phyloP scores from a whole-genome alignment of 2,888 invertebrate species.

The Pollenia amentaria region DNA sequence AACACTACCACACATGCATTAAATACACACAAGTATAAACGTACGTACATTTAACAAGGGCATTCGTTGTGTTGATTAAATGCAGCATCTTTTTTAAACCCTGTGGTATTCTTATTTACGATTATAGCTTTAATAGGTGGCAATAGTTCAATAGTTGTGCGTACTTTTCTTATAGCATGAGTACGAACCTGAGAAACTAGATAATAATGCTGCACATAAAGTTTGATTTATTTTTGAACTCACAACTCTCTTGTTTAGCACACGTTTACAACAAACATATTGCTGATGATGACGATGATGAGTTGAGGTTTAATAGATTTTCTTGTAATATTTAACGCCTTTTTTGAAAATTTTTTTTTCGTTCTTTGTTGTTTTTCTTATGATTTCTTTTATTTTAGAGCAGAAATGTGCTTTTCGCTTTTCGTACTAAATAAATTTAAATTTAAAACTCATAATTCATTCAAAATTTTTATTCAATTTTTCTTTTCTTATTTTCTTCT shows the following conservation, averaged over 20 bases:
- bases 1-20: slow-evolving; percentile 35
- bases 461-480: slow-evolving; percentile 70
- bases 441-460: slow-evolving; percentile 70
- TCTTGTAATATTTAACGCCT: slow-evolving; percentile 71
- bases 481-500: no score
- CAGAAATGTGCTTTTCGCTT: slow-evolving; percentile 73
- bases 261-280: slow-evolving; percentile 45
- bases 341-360: slow-evolving; percentile 6
- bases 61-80: slow-evolving; percentile 1
- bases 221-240: slow-evolving; percentile 10
- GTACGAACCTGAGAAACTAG: slow-evolving; percentile 32
- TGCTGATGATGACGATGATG: slow-evolving; percentile 48
- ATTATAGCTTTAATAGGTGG: slow-evolving; percentile 41
- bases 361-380: slow-evolving; percentile 20
- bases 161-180: not conserved
- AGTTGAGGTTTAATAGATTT: slow-evolving; percentile 75
- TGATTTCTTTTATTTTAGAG: slow-evolving; percentile 52
- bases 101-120: not conserved
- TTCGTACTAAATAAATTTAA: slow-evolving; percentile 17
- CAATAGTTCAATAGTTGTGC: slow-evolving; percentile 64
- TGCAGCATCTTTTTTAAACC: slow-evolving; percentile 40
- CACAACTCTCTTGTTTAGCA: slow-evolving; percentile 31
- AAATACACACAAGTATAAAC: not conserved
- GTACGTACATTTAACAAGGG: slow-evolving; percentile 21
- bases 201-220: not conserved